Conservation (phyloP, 1,140 invertebrate species). For the Zaprionus davidi region DNA sequence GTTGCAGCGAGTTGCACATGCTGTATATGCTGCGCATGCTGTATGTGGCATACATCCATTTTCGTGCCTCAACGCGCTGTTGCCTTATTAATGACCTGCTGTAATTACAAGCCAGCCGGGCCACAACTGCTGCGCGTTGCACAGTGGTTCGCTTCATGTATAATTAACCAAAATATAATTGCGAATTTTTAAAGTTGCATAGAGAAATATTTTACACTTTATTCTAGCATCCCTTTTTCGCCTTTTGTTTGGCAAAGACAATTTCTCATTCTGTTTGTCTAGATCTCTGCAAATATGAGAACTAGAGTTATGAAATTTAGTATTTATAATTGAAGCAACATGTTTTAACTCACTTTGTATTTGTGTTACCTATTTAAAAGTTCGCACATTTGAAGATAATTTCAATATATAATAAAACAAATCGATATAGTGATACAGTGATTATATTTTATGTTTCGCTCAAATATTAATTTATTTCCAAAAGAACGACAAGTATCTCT, state of each 20-base stretch:
- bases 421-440: too few species aligned
- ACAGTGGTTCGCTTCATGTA: slow-evolving; percentile 22
- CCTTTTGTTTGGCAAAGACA: neutral
- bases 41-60: slow-evolving; percentile 3
- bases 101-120: slow-evolving; percentile 28
- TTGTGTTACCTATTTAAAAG: neutral
- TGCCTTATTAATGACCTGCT: slow-evolving; percentile 50
- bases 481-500: neutral
- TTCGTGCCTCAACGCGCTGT: slow-evolving; percentile 24
- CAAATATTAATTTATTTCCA: too few species aligned
- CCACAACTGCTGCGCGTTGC: neutral
- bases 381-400: neutral
- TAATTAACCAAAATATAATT: slow-evolving; percentile 7
- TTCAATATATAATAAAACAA: neutral
- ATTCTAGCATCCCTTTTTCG: too few species aligned
- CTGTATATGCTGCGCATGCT: neutral
- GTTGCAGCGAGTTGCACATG: neutral
- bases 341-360: too few species aligned
- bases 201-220: neutral
- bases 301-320: neutral
- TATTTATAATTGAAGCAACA: neutral
- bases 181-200: neutral
- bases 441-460: too few species aligned
- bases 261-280: neutral
- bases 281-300: neutral